Evolutionary conservation across 53 echinoderm and acorn worm species (phyloP).

Genomic region (Antedon mediterranea): DNA sequence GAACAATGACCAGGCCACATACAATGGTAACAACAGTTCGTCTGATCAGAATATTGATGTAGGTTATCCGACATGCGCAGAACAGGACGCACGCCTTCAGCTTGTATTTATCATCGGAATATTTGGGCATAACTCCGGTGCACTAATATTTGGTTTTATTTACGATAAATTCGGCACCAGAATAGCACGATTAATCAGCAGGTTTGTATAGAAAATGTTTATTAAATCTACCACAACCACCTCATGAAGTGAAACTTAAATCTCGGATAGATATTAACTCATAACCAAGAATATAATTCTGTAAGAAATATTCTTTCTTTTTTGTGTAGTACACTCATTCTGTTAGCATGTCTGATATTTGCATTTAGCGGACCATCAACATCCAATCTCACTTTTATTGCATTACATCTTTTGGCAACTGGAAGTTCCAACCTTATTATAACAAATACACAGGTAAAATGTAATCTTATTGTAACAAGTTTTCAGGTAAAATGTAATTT

Average conservation of each 20-base stretch:
- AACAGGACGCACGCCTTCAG: background rate
- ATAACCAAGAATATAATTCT: too few species aligned
- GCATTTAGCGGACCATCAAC: background rate
- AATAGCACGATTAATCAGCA: background rate
- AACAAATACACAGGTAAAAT: background rate
- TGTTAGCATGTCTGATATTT: background rate
- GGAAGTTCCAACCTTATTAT: background rate
- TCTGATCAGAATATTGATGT: too few species aligned
- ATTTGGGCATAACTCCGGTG: background rate
- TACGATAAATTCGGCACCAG: background rate
- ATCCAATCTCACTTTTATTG: background rate
- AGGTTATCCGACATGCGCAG: background rate
- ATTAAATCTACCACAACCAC: too few species aligned
- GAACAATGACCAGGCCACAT: background rate
- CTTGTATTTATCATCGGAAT: background rate
- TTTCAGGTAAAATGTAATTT: too few species aligned
- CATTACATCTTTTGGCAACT: background rate
- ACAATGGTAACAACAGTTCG: too few species aligned
- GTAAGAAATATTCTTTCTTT: too few species aligned
- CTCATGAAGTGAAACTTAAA: too few species aligned
- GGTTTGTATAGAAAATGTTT: background rate
- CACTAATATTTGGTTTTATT: background rate
- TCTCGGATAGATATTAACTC: too few species aligned
- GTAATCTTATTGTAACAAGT: too few species aligned
- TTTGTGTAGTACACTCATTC: background rate